Base-by-base conservation (phyloP, 2,888 invertebrate genomes). In the Hesperia comma region DNA sequence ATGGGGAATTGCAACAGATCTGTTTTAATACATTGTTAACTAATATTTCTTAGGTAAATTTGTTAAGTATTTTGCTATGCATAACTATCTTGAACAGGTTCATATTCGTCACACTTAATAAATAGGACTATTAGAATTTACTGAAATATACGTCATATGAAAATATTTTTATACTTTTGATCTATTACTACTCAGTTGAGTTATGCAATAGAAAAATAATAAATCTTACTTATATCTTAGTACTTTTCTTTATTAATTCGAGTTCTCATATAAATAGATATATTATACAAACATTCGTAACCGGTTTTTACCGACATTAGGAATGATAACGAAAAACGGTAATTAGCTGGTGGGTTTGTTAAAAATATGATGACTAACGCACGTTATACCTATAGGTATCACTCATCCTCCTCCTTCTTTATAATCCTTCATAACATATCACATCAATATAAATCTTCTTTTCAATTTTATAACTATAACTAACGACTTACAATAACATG, bases 371-470 rank as follows among this genome's bases (percentile, higher is more conserved):
- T 15, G 41, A 32, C 57, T 58, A 57, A 51, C 58, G 17, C 8
- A 58, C 43, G 6, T 46, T 2, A 46, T 46, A 46, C 43, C 43
- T 46, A 17, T 46, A 12, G 4, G n/a, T 10, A 37, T 12, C 37
- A 37, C 37, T 46, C 17, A 15, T 46, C 10, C 17, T 17, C 17
- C 43, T 8, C n/a, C 15, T 8, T 5, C 17, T 7, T 46, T 46
- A 46, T 17, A 17, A 46, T 46, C 46, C 46, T 17, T 46, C 46
- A 68, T 72, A 79, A 80, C 83, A 82, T 84, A 85, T 83, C 85
- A 84, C 84, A 83, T 79, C 76, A 63, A 53, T 32, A 21, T 21
- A 15, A 37, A 41, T 15, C 53, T 7, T 26, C 26, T n/a, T 41
- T 15, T 6, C 40, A 41, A 21, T 41, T 32, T 43, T 12, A 53